Evolutionary conservation across 2,113 vertebrate species (phyloP), one percentile per base, ranked within the genome.

Genomic region (Limanda limanda): DNA sequence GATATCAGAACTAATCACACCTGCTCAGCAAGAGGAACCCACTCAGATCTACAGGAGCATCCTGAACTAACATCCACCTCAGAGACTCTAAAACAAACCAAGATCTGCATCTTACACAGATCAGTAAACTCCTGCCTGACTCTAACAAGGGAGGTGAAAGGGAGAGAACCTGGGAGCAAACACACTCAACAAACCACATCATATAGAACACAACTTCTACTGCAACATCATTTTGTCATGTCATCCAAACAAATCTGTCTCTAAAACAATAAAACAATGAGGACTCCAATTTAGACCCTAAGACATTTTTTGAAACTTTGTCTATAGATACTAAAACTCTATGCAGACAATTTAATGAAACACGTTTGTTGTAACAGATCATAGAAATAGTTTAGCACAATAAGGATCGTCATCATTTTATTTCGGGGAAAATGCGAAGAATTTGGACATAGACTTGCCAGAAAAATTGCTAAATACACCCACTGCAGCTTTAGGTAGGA

Each of bases 341-440:
- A 20, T 17, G 48, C 48, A 51, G 5, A 45, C n/a, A 35, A 25
- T 59, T 76, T 35, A 68, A 17, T 25, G 13, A 80, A 73, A 71
- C 52, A 70, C 56, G 87, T 58, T 68, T 64, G 8, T 68, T 0
- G 45, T 15, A 55, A 56, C 24, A 75, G 45, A 67, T 76, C 55
- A 63, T 6, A 70, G 59, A 45, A 55, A n/a, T 47, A 47, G 31
- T 47, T 15, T 76, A 82, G 72, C 81, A 68, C 58, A 81, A 40
- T 66, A 56, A 56, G 13, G 21, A 70, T 2, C 17, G 87, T 74
- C 37, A 73, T 76, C 31, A 76, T 63, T 21, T 52, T 79, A 40
- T 69, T 51, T 70, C 23, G 42, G 11, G 48, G 54, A 54, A 55
- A 76, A 42, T 0, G 68, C 51, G 31, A 20, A 5, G 31, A 63